Base-by-base conservation (phyloP, 2,888 invertebrate genomes). In the Euclidia mi region DNA sequence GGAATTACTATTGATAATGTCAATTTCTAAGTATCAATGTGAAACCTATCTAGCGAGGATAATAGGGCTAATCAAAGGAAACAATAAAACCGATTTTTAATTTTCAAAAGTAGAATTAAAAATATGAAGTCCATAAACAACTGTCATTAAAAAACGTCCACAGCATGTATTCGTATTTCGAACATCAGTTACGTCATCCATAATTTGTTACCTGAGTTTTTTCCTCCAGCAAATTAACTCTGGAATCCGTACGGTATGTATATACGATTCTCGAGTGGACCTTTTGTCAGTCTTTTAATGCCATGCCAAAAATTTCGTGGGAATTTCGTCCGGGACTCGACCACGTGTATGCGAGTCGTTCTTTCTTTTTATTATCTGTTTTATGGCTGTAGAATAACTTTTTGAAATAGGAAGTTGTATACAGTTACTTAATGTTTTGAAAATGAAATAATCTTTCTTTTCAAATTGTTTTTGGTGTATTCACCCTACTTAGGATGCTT, bases 301-400 rank as follows among this genome's bases (percentile, higher is more conserved):
- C 44, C 51, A 63, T 61, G 71, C 69, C 48, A 65, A 75, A 79
- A 65, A 68, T 76, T 70, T 67, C 71, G 68, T 79, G 81, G 65
- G 80, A 78, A 74, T 68, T 71, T 62, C 50, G 66, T 62, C 41
- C 46, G 61, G 63, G 66, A 41, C 46, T 41, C 48, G 17, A 18
- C 71, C 71, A 63, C 66, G 72, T 75, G 71, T 42, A 35, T 59
- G 44, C 20, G 12, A 1, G 51, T 40, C 43, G 9, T 32, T 61
- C 60, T 56, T 51, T 53, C n/a, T 35, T 17, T 43, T 46, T n/a
- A 57, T 55, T 32, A 15, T 38, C 9, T 42, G 10, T 38, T 51
- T 60, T 50, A 37, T 38, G 60, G 28, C 29, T 43, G n/a, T 2
- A 41, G 11, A 32, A 53, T 45, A 18, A 2, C n/a, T 11, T 45